Conservation (phyloP, 2,888 invertebrate species). For the Gryllus longicercus region DNA sequence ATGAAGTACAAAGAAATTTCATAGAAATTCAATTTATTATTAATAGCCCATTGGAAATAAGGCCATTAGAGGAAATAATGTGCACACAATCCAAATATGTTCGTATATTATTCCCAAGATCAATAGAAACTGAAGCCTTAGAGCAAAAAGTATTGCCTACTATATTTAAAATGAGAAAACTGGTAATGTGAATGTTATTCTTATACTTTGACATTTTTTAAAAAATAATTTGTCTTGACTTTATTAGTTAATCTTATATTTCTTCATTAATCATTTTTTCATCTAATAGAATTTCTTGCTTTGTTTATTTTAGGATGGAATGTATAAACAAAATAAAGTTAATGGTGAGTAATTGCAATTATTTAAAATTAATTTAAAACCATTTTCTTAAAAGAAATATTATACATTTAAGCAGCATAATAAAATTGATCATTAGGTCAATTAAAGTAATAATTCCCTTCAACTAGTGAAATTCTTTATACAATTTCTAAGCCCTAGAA, state of each 20-base stretch:
- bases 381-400: no score
- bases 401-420: no score
- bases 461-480: no score
- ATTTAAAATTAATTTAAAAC: no score
- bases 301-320: background rate
- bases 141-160: background rate
- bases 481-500: no score
- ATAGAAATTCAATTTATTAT: background rate
- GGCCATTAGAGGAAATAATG: background rate
- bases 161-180: background rate
- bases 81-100: background rate
- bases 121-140: background rate
- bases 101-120: background rate
- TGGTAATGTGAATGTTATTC: background rate
- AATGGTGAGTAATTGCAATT: background rate
- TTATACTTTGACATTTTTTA: background rate
- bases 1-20: background rate
- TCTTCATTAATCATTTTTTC: background rate
- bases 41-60: background rate
- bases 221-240: background rate
- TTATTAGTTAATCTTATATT: background rate
- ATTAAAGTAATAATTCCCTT: no score
- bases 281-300: background rate
- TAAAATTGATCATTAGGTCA: no score
- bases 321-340: background rate